Evolutionary conservation across 2,113 vertebrate genomes (phyloP), one percentile per base, ranked within the genome.

Genomic region (Variabilichromis moorii): DNA sequence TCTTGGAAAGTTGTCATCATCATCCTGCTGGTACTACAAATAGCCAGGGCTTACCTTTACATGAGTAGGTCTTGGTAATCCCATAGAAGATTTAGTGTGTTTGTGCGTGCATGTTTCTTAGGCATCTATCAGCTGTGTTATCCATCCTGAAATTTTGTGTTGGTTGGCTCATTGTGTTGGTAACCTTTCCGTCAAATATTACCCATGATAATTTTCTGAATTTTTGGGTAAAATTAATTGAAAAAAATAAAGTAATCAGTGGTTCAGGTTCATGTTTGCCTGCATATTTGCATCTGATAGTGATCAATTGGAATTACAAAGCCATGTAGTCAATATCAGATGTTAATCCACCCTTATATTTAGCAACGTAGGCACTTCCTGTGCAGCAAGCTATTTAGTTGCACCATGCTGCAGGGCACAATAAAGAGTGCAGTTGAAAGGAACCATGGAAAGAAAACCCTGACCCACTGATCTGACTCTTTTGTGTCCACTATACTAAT

Each of bases 1-100:
- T 86, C 53, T 9, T 81, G 19, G 33, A 89, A 88, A 87, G 61
- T 24, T 89, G 89, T 95, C 84, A 86, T 95, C 84, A 91, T 93
- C 86, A 91, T 95, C 93, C 89, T 81, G 31, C 83, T 80, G 47
- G 83, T 57, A 86, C 95, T 95, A 88, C 88, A 96, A 95, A 96
- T 95, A 95, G 95, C 93, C 81, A 8, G 19, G 88, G 93, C 93
- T 96, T 96, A 95, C 91, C 90, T 89, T 94, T 91, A 88, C 91
- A 95, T 90, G 90, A 90, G 92, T 81, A 93, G 83, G 88, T 88
- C 91, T 91, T 2, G n/a, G 80, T 96, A 96, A 95, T 95, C 95
- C 92, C 59, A 35, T 26, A 47, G 88, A 92, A 92, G 91, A 89
- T 91, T 93, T 88, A 50, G 80, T 90, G 88, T 88, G 92, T 86